These are phyloP conservation scores for Pteronura brasiliensis DNA, from an alignment of 2,113 vertebrate genomes.

Conservation along the genomic window DNA sequence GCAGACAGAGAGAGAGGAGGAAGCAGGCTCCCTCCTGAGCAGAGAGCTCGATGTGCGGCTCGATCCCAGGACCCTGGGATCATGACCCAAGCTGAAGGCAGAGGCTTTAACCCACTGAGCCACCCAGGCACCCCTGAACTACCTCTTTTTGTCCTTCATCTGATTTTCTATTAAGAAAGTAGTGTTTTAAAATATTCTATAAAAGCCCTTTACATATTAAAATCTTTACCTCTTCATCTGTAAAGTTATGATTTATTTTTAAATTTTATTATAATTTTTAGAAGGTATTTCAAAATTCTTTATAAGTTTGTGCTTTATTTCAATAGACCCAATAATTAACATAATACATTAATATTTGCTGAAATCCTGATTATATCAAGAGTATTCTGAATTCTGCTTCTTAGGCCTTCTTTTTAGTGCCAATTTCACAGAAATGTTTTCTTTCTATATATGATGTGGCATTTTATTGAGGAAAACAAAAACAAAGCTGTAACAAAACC, in stretches of 20 bases:
- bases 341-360: neutral
- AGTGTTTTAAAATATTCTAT: neutral
- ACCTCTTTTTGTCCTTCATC: neutral
- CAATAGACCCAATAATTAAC: neutral
- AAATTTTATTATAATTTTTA: neutral
- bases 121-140: neutral
- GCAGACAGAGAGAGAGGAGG: no score
- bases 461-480: neutral
- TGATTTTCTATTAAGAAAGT: neutral
- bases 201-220: neutral
- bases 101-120: no score
- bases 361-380: neutral
- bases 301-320: neutral
- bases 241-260: neutral
- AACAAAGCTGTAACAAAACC: neutral
- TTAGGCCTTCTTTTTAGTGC: neutral
- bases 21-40: no score
- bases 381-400: neutral
- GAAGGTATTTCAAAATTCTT: neutral
- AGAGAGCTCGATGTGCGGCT: no score
- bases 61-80: no score
- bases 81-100: no score
- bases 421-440: neutral
- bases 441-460: neutral
- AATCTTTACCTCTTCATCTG: neutral